A percentile compares a stretch with the other conserved stretches of the same genome.
These are phyloP conservation scores for Schizothorax lantsangensis DNA, from an alignment of 2,797 vertebrate genomes.

Conservation along the genomic window DNA sequence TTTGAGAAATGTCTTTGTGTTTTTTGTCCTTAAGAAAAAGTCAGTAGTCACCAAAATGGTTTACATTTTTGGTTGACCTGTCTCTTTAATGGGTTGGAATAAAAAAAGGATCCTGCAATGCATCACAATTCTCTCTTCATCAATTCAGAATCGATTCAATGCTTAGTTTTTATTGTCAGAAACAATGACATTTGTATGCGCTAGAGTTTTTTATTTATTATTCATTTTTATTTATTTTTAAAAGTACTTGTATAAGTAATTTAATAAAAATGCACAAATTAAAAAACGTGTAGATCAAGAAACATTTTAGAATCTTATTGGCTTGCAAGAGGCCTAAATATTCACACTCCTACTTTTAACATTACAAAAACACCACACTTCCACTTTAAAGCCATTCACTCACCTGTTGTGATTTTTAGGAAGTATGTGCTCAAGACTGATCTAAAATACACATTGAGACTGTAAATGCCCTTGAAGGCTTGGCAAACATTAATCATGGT, in stretches of 20 bases:
- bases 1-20: too few relatives aligned
- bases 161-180: not conserved
- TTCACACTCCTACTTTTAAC: not conserved
- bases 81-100: not conserved
- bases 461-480: not conserved
- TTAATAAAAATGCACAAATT: not conserved
- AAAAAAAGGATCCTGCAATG: not conserved
- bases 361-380: not conserved
- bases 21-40: too few relatives aligned
- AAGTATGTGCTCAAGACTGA: not conserved
- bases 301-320: not conserved
- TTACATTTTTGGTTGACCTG: too few relatives aligned
- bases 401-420: not conserved
- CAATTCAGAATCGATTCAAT: not conserved
- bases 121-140: not conserved
- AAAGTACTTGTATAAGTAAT: not conserved
- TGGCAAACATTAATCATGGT: conserved; percentile 7
- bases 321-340: not conserved
- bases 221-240: not conserved
- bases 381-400: not conserved
- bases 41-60: too few relatives aligned
- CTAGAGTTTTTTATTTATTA: not conserved
- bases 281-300: not conserved
- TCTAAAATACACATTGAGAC: not conserved
- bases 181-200: not conserved